Base-by-base conservation (phyloP, 64 coral and sea anemone species). In the Porites lutea region DNA sequence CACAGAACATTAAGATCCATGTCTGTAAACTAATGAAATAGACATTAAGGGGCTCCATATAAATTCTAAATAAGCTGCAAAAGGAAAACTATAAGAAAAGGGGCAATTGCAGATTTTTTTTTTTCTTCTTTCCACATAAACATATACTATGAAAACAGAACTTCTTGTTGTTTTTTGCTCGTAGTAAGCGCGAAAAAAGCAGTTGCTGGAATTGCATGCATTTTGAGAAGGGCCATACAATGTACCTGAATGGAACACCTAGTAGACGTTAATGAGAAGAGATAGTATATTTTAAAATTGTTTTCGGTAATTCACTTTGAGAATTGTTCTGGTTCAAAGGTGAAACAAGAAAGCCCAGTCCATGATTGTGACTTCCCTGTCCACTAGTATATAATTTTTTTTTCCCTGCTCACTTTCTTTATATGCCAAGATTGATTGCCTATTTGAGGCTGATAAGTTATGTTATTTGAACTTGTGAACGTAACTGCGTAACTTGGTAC, bases 221-320 rank as follows among this genome's bases (percentile, higher is more conserved):
- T 27, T 71, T n/a, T 71, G 68, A 71, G 68, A 23, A 71, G 68
- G 68, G n/a, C 68, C n/a, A 71, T 71, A 23, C 68, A 71, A 23
- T 23, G 68, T 71, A 23, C 22, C 68, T 71, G 44, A 71, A 71
- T 71, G 68, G 68, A 71, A 71, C n/a, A 37, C 5, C 68, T 71
- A 12, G 68, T 71, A 71, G 68, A 71, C 68, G 68, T 71, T 71
- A 71, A 71, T 23, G 68, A 71, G n/a, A 71, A 71, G 68, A 71
- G 68, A 71, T 71, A 71, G 23, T 71, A 71, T 71, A 71, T 37
- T 71, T 37, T 37, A 37, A 37, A 71, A 71, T 71, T 71, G 68
- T 71, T 71, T 71, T 71, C 23, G 16, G 20, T 71, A 71, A 22
- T 7, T 71, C 67, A 71, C 21, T 71, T 71, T 22, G 67, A 71